Conservation (phyloP, 2,113 vertebrate species). For the Oceanites oceanicus region DNA sequence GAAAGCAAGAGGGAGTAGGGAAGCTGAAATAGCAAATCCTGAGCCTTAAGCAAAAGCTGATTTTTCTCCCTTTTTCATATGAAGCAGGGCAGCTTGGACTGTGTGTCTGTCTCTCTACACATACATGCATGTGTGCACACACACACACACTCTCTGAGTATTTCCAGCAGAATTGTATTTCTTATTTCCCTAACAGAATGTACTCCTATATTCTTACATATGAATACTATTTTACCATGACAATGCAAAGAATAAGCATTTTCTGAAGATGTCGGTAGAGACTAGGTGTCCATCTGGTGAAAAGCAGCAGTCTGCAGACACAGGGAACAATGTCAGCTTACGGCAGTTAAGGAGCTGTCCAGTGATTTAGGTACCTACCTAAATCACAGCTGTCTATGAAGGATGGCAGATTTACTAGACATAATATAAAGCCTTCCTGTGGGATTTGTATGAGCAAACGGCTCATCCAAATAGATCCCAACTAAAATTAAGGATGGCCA, state of each 20-base stretch:
- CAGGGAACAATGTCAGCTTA: not conserved
- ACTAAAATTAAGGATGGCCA: accelerated
- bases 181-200: not conserved
- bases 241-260: not conserved
- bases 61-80: not conserved
- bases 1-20: not conserved
- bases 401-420: not conserved
- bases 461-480: not conserved
- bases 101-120: not conserved
- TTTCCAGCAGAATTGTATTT: not conserved
- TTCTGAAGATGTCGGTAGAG: not conserved
- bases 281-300: not conserved
- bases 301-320: not conserved
- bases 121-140: accelerated
- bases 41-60: not conserved
- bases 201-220: not conserved
- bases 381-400: not conserved
- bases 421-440: not conserved
- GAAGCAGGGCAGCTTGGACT: not conserved
- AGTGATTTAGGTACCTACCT: not conserved
- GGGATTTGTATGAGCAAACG: not conserved
- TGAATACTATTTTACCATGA: not conserved
- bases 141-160: accelerated
- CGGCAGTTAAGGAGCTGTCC: not conserved
- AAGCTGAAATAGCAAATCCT: not conserved